These are phyloP conservation scores for Aptenodytes patagonicus DNA, from an alignment of 2,113 vertebrate species.

Conservation along the genomic window DNA sequence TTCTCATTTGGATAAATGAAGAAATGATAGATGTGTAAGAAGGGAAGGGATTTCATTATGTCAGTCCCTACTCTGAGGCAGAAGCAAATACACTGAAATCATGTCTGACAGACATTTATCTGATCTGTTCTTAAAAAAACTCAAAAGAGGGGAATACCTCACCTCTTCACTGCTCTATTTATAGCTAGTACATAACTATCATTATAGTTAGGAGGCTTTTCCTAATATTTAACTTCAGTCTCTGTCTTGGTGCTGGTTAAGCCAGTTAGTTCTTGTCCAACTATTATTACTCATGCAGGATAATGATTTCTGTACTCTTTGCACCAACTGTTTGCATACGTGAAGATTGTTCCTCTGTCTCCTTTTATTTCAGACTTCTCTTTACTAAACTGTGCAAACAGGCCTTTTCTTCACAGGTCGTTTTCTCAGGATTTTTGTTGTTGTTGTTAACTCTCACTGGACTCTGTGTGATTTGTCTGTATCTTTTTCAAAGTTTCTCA, in stretches of 20 bases:
- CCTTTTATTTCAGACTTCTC: not conserved
- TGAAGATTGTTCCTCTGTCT: not conserved
- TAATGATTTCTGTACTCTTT: not conserved
- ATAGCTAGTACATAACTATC: not conserved
- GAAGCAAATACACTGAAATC: not conserved
- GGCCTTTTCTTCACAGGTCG: not conserved
- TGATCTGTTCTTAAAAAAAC: not conserved
- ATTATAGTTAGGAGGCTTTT: not conserved
- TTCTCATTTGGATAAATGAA: not conserved
- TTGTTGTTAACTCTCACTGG: not conserved
- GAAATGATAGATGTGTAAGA: not conserved
- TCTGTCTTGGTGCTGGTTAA: not conserved
- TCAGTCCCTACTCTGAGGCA: not conserved
- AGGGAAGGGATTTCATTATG: not conserved
- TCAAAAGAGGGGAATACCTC: not conserved
- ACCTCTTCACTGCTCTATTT: slow-evolving; percentile 12
- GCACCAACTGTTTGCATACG: not conserved
- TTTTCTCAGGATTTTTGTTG: not conserved
- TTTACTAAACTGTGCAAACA: not conserved
- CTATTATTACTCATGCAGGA: not conserved
- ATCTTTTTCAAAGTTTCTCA: not conserved
- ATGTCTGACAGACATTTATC: not conserved
- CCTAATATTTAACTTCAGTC: slow-evolving; percentile 7
- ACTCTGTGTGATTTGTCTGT: not conserved
- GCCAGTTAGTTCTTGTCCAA: not conserved